These are phyloP conservation scores for Anagrus nilaparvatae DNA, from an alignment of 1,140 invertebrate genomes.

Conservation along the genomic window DNA sequence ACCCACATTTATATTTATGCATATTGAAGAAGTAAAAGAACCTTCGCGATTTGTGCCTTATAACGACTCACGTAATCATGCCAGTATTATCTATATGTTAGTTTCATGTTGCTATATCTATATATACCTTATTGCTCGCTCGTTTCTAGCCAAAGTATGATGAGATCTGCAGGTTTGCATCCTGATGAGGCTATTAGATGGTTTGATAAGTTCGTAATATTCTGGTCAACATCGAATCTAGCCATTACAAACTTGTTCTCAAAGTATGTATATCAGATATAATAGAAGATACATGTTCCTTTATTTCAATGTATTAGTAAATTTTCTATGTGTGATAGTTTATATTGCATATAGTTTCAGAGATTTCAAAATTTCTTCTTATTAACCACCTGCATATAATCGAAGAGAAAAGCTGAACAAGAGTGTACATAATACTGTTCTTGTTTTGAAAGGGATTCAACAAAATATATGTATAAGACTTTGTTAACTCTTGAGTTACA, in stretches of 20 bases:
- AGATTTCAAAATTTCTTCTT: no score
- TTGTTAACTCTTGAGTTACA: no score
- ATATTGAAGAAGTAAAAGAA: neutral
- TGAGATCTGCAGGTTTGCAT: slow-evolving; percentile 40
- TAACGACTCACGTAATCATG: slow-evolving; percentile 11
- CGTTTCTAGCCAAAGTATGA: slow-evolving; percentile 23
- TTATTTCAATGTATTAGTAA: no score
- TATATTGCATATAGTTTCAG: no score
- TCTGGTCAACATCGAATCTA: slow-evolving; percentile 26
- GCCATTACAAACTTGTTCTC: neutral
- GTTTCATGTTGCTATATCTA: neutral
- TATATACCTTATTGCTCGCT: neutral
- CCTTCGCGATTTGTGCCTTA: slow-evolving; percentile 18
- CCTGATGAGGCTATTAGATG: slow-evolving; percentile 41
- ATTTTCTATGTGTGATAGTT: no score
- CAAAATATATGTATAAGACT: slow-evolving; percentile 5
- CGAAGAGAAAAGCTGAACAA: no score
- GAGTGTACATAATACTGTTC: no score
- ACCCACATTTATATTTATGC: no score
- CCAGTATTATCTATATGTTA: neutral
- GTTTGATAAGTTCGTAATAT: slow-evolving; percentile 42
- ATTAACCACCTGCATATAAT: no score
- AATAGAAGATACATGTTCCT: no score
- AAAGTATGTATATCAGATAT: neutral
- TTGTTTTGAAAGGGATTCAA: no score